phyloP scores from a whole-genome alignment of 2,888 invertebrate species.

The Vesta saturnalis region DNA sequence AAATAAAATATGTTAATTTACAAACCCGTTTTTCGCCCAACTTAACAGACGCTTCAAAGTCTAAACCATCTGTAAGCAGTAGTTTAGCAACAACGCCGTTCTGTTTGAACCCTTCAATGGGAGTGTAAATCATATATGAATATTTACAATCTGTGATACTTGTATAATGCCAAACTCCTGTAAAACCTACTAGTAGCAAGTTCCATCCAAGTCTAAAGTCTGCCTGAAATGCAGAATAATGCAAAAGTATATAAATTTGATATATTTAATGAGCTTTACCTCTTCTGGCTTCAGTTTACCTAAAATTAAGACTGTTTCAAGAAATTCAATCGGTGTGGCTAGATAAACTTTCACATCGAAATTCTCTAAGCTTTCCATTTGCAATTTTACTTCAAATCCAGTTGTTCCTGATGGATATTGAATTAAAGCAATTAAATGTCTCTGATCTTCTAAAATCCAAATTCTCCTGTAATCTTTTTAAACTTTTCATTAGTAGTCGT shows the following conservation, averaged over 20 bases:
- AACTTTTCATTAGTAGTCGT: conserved; percentile 78
- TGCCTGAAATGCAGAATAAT: conserved; percentile 60
- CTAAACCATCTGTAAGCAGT: conserved; percentile 71
- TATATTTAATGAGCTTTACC: conserved; percentile 58
- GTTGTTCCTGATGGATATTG: conserved; percentile 74
- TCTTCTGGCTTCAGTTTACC: conserved; percentile 76
- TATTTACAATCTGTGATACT: conserved; percentile 79
- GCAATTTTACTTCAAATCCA: conserved; percentile 74
- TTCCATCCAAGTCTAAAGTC: conserved; percentile 83
- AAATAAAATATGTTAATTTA: conserved; percentile 47
- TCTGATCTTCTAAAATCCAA: conserved; percentile 75
- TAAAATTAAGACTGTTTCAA: conserved; percentile 72
- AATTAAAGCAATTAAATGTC: conserved; percentile 78
- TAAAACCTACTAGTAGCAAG: conserved; percentile 77
- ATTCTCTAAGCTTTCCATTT: conserved; percentile 70
- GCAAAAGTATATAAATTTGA: conserved; percentile 7
- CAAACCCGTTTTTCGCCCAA: conserved; percentile 73
- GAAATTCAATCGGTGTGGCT: conserved; percentile 77
- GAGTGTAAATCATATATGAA: conserved; percentile 79
- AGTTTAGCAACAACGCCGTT: conserved; percentile 80
- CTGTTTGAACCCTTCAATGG: conserved; percentile 80
- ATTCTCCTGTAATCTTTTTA: conserved; percentile 71
- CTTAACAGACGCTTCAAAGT: conserved; percentile 75
- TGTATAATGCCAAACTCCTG: conserved; percentile 79
- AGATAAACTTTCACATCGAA: conserved; percentile 80